Conservation (phyloP, 2,113 vertebrate species). For the Oophaga pumilio region DNA sequence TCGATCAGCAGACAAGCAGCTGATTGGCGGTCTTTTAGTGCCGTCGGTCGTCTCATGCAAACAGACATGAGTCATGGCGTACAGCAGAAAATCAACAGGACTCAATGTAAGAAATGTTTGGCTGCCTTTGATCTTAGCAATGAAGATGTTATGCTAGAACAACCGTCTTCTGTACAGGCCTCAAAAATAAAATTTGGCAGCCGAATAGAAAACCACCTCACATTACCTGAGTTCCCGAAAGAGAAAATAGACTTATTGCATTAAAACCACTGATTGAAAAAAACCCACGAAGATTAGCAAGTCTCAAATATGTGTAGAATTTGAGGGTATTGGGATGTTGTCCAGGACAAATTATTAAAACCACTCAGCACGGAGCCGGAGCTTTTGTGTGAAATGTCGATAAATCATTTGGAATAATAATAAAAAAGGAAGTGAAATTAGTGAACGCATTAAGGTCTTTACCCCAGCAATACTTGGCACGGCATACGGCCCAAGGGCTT, state of each 20-base stretch:
- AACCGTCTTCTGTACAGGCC: not conserved
- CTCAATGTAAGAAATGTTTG: not conserved
- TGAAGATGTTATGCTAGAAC: slow-evolving; percentile 11
- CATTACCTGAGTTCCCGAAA: slow-evolving; percentile 21
- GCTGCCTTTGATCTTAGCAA: slow-evolving; percentile 40
- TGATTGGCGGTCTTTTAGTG: too few species aligned
- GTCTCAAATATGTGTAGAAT: slow-evolving; percentile 52
- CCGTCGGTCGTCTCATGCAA: too few species aligned
- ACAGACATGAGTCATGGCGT: not conserved
- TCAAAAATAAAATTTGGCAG: slow-evolving; percentile 1
- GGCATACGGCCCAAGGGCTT: slow-evolving; percentile 39
- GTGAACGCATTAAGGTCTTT: slow-evolving; percentile 47
- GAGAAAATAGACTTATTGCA: slow-evolving; percentile 10
- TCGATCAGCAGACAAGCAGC: too few species aligned
- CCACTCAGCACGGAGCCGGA: slow-evolving; percentile 32
- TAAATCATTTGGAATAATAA: slow-evolving; percentile 56
- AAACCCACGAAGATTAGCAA: slow-evolving; percentile 24
- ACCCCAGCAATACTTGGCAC: slow-evolving; percentile 40
- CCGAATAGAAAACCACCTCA: not conserved
- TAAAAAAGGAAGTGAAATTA: slow-evolving; percentile 57
- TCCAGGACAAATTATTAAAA: slow-evolving; percentile 50
- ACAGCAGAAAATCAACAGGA: not conserved
- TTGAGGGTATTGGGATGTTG: slow-evolving; percentile 39
- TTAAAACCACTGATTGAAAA: slow-evolving; percentile 33
- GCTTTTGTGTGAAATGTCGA: slow-evolving; percentile 40